A percentile compares a stretch with the other conserved stretches of the same genome.
Conservation (phyloP, 2,888 invertebrate species). For the Nomada fucata region DNA sequence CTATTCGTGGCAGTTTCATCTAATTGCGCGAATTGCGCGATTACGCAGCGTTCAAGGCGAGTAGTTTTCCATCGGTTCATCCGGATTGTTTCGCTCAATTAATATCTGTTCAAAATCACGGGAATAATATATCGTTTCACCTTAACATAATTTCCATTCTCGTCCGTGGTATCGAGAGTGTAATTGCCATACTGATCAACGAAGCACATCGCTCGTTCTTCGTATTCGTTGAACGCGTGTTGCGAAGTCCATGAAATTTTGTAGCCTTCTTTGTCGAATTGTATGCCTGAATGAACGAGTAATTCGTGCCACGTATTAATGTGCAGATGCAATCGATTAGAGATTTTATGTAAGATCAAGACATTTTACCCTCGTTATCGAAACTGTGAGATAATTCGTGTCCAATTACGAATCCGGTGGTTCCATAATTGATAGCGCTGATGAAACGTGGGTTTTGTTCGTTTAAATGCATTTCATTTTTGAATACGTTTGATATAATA, state of each 20-base stretch:
- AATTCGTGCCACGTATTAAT: background rate
- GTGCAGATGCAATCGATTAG: background rate
- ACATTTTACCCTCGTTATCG: constrained; percentile 55
- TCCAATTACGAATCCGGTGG: constrained; percentile 61
- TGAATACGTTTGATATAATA: background rate
- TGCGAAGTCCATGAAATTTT: constrained; percentile 25
- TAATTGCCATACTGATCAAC: constrained; percentile 59
- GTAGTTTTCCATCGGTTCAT: background rate
- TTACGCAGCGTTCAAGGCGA: background rate
- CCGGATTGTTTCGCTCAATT: background rate
- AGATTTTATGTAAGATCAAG: background rate
- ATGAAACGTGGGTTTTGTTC: background rate
- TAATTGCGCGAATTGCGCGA: background rate
- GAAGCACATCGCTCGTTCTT: constrained; percentile 51
- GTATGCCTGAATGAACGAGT: constrained; percentile 40
- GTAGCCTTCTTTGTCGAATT: constrained; percentile 52
- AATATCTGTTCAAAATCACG: background rate
- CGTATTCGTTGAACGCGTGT: constrained; percentile 32
- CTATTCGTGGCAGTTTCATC: background rate
- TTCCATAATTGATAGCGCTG: constrained; percentile 67
- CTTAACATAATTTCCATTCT: constrained; percentile 26
- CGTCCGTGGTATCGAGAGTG: constrained; percentile 26
- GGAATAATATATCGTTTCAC: constrained; percentile 18
- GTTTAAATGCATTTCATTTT: background rate
- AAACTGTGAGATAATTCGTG: constrained; percentile 67